These are phyloP conservation scores for Drosophila fungiperda DNA, from an alignment of 2,888 invertebrate species.

Conservation along the genomic window DNA sequence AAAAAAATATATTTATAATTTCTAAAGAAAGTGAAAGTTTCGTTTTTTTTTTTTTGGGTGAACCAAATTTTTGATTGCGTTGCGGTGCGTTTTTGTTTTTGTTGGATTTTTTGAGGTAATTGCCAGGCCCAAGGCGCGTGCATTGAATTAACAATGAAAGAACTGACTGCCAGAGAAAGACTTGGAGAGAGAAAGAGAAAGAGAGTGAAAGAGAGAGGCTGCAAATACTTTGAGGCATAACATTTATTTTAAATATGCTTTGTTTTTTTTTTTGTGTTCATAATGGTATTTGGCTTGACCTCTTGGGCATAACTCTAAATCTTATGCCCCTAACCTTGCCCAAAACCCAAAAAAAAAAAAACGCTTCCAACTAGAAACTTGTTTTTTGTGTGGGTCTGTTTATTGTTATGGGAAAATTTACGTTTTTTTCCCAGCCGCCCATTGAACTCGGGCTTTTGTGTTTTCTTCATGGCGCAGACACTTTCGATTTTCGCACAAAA, in stretches of 20 bases:
- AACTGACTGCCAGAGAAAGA: not conserved
- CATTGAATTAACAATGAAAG: slow-evolving; percentile 46
- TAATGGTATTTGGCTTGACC: slow-evolving; percentile 6
- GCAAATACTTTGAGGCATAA: not conserved
- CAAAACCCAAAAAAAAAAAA: slow-evolving; percentile 9
- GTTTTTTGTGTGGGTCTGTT: slow-evolving; percentile 35
- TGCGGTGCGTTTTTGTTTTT: slow-evolving; percentile 14
- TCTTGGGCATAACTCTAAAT: not conserved
- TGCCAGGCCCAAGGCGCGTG: slow-evolving; percentile 28
- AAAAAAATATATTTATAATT: slow-evolving; percentile 51
- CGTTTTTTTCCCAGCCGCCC: slow-evolving; percentile 27
- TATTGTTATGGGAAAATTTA: slow-evolving; percentile 37
- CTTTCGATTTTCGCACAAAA: slow-evolving; percentile 77
- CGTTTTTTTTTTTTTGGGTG: slow-evolving; percentile 41
- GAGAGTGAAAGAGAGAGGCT: not conserved
- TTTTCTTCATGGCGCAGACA: slow-evolving; percentile 38
- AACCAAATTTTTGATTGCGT: slow-evolving; percentile 39
- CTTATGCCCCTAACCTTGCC: slow-evolving; percentile 41
- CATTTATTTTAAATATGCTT: slow-evolving; percentile 24
- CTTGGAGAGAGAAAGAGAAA: not conserved
- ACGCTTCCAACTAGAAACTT: slow-evolving; percentile 38
- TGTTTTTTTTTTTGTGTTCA: slow-evolving; percentile 12
- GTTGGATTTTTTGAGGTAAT: slow-evolving; percentile 34
- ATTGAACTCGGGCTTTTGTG: slow-evolving; percentile 40
- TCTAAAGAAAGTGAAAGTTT: slow-evolving; percentile 80